Evolutionary conservation across 1,140 invertebrate species (phyloP).

Genomic region (Brachionus plicatilis): DNA sequence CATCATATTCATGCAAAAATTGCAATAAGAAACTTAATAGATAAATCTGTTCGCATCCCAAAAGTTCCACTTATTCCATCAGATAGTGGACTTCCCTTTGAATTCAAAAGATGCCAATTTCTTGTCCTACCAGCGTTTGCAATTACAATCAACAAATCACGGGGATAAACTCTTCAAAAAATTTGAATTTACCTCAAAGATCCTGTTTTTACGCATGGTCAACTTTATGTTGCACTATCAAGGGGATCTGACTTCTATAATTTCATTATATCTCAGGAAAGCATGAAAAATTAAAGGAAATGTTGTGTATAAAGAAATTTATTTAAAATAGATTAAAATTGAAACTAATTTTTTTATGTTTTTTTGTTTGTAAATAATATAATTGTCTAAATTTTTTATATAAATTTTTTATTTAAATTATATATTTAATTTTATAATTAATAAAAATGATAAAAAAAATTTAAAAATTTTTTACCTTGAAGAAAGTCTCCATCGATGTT

Average conservation of each 20-base stretch:
- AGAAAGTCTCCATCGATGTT: no score
- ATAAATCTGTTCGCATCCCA: slow-evolving; percentile 41
- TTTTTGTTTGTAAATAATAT: no score
- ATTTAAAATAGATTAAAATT: no score
- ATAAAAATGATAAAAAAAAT: no score
- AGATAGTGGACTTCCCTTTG: slow-evolving; percentile 43
- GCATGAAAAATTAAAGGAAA: no score
- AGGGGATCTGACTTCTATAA: background rate
- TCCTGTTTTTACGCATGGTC: slow-evolving; percentile 46
- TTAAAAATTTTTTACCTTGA: no score
- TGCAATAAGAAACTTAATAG: slow-evolving; percentile 40
- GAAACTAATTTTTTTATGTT: no score
- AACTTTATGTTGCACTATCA: slow-evolving; percentile 47
- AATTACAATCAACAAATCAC: slow-evolving; percentile 61
- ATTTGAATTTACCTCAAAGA: slow-evolving; percentile 43
- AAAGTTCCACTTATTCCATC: slow-evolving; percentile 42
- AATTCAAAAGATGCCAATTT: slow-evolving; percentile 59
- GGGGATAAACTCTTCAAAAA: slow-evolving; percentile 56
- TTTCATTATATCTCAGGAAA: background rate
- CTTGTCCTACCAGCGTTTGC: slow-evolving; percentile 57
- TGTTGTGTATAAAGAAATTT: background rate
- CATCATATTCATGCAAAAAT: slow-evolving; percentile 44
- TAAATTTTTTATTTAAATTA: no score
- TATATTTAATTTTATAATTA: no score
- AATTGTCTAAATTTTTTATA: no score